Percentiles rank a stretch among this genome's conserved stretches.
Evolutionary conservation across 2,888 invertebrate genomes (phyloP).

Genomic region (Tinea trinotella): DNA sequence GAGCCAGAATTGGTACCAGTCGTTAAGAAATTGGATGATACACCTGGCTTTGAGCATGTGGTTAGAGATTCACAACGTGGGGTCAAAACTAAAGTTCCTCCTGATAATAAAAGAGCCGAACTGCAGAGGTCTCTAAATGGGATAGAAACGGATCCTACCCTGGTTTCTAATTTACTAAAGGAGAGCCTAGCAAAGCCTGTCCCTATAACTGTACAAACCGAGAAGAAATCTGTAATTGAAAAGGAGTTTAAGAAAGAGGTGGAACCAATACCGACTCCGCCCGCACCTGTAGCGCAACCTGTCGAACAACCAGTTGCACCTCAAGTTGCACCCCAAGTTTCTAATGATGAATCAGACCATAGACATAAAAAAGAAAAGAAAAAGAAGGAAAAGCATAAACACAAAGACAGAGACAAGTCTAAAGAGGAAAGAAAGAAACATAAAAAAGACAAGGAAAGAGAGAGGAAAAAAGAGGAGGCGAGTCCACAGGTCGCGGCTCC

Average conservation of each 20-base stretch:
- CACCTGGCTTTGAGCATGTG: slow-evolving; percentile 74
- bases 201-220: slow-evolving; percentile 56
- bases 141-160: slow-evolving; percentile 79
- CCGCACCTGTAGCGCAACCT: slow-evolving; percentile 29
- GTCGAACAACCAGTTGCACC: slow-evolving; percentile 24
- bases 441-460: slow-evolving; percentile 75
- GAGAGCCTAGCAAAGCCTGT: slow-evolving; percentile 72
- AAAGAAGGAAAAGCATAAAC: slow-evolving; percentile 85
- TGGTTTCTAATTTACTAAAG: slow-evolving; percentile 80
- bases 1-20: slow-evolving; percentile 76
- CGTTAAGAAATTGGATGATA: slow-evolving; percentile 75
- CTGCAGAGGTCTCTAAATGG: slow-evolving; percentile 66
- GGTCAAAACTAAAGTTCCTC: slow-evolving; percentile 40
- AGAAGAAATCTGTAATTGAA: slow-evolving; percentile 37
- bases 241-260: slow-evolving; percentile 27
- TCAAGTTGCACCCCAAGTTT: slow-evolving; percentile 24
- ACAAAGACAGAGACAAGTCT: slow-evolving; percentile 82
- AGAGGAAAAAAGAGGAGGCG: slow-evolving; percentile 40
- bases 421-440: slow-evolving; percentile 81
- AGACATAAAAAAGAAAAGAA: slow-evolving; percentile 77
- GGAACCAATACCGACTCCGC: slow-evolving; percentile 31
- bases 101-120: slow-evolving; percentile 33
- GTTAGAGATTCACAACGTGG: slow-evolving; percentile 66
- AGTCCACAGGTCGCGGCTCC: slow-evolving; percentile 20
- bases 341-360: slow-evolving; percentile 41